phyloP scores from a whole-genome alignment of 2,888 invertebrate genomes.

The Andrena bicolor region DNA sequence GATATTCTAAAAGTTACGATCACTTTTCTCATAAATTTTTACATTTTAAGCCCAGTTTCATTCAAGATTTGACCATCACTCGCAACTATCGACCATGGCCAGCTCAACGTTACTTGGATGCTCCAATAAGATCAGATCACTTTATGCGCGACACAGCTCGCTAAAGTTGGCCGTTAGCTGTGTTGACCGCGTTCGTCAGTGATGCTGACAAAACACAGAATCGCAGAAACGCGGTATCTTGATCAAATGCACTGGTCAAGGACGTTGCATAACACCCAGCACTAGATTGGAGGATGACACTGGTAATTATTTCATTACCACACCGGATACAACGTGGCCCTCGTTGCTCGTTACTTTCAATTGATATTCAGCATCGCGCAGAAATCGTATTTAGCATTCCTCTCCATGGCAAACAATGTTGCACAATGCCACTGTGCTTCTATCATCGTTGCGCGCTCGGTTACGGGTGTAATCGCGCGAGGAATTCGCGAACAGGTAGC shows the following conservation, averaged over 20 bases:
- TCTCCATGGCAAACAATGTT: constrained; percentile 42
- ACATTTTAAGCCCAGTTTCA: too few relatives aligned
- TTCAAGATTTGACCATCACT: too few relatives aligned
- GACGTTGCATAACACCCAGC: constrained; percentile 59
- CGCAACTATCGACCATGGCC: not conserved
- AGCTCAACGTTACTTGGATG: not conserved
- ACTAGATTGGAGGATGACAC: constrained; percentile 67
- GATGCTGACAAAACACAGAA: constrained; percentile 9
- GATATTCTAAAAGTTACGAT: too few relatives aligned
- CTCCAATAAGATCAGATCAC: not conserved
- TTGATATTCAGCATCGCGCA: constrained; percentile 68
- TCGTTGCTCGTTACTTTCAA: constrained; percentile 77
- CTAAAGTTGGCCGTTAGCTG: not conserved
- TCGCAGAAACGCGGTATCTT: constrained; percentile 21
- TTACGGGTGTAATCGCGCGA: not conserved
- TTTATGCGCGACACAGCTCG: not conserved
- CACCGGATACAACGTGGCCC: constrained; percentile 74
- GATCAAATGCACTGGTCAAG: constrained; percentile 50
- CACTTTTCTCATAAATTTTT: too few relatives aligned
- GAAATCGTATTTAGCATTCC: constrained; percentile 40
- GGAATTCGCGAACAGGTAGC: constrained; percentile 8
- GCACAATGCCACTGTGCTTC: not conserved
- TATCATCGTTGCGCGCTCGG: not conserved
- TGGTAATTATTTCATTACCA: constrained; percentile 80
- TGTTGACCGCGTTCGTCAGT: constrained; percentile 31